Evolutionary conservation across 2,113 vertebrate species (phyloP).

Genomic region (Poecilia latipinna): DNA sequence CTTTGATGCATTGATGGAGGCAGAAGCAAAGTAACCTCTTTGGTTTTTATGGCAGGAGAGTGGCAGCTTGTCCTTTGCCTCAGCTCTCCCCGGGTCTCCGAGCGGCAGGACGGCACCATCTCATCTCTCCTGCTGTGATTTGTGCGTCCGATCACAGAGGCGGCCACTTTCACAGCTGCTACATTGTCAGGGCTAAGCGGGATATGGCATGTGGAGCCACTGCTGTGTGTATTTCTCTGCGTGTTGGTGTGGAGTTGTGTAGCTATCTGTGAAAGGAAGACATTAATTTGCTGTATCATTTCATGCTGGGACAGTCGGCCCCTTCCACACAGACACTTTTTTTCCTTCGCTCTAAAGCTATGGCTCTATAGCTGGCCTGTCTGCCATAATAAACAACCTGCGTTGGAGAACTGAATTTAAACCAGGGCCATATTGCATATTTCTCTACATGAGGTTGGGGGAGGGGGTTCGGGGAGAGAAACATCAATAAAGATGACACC

Average conservation of each 20-base stretch:
- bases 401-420: slow-evolving; percentile 80
- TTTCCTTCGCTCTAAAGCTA: slow-evolving; percentile 33
- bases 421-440: slow-evolving; percentile 79
- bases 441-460: slow-evolving; percentile 56
- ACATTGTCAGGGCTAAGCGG: slow-evolving; percentile 74
- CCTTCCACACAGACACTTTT: slow-evolving; percentile 11
- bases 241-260: slow-evolving; percentile 46
- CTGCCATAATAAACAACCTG: slow-evolving; percentile 82
- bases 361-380: slow-evolving; percentile 57
- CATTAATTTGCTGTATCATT: slow-evolving; percentile 83
- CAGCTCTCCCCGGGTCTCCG: slow-evolving; percentile 37
- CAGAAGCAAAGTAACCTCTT: slow-evolving; percentile 26
- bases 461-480: slow-evolving; percentile 52
- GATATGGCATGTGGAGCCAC: slow-evolving; percentile 62
- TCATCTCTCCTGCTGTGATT: slow-evolving; percentile 73
- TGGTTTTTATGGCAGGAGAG: slow-evolving; percentile 40
- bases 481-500: slow-evolving; percentile 83
- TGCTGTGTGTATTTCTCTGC: slow-evolving; percentile 56
- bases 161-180: slow-evolving; percentile 76
- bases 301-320: slow-evolving; percentile 67
- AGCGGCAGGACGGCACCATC: slow-evolving; percentile 43
- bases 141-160: slow-evolving; percentile 71
- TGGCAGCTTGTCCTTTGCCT: slow-evolving; percentile 68
- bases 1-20: slow-evolving; percentile 47
- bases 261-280: slow-evolving; percentile 71